Conservation (phyloP, 1,140 invertebrate species). For the Agraylea sexmaculata region DNA sequence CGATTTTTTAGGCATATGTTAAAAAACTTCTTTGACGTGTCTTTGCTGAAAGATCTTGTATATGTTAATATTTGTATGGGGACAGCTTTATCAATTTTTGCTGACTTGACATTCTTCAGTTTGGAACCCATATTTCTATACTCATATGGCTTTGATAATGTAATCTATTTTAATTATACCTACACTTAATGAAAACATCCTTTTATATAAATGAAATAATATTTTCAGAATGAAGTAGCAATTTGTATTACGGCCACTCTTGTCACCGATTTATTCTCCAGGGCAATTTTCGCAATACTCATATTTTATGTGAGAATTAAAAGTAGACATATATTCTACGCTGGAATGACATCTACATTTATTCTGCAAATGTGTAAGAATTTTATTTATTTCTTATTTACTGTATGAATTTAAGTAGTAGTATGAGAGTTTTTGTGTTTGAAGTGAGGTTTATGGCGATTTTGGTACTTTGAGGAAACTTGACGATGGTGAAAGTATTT, state of each 20-base stretch:
- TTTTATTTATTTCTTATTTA: no score
- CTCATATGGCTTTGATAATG: constrained; percentile 15
- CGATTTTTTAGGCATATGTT: constrained; percentile 16
- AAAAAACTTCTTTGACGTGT: constrained; percentile 16
- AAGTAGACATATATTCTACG: constrained; percentile 16
- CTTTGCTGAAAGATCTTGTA: constrained; percentile 14
- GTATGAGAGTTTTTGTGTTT: no score
- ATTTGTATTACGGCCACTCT: constrained; percentile 17
- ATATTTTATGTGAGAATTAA: constrained; percentile 13
- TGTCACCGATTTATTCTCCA: constrained; percentile 13
- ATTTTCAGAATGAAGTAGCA: constrained; percentile 15
- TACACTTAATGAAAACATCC: not conserved
- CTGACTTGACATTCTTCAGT: constrained; percentile 18
- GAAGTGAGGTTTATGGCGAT: no score
- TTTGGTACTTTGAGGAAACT: no score
- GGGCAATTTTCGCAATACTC: constrained; percentile 10
- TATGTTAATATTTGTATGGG: constrained; percentile 19
- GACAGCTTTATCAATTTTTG: constrained; percentile 16
- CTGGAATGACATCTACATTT: constrained; percentile 11
- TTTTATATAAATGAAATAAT: constrained; percentile 2
- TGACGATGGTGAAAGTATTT: no score
- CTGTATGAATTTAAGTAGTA: no score
- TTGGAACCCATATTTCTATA: constrained; percentile 15
- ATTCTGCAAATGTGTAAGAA: constrained; percentile 15
- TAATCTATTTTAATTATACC: constrained; percentile 1